Conservation (phyloP, 2,113 vertebrate species). For the Calypte anna region DNA sequence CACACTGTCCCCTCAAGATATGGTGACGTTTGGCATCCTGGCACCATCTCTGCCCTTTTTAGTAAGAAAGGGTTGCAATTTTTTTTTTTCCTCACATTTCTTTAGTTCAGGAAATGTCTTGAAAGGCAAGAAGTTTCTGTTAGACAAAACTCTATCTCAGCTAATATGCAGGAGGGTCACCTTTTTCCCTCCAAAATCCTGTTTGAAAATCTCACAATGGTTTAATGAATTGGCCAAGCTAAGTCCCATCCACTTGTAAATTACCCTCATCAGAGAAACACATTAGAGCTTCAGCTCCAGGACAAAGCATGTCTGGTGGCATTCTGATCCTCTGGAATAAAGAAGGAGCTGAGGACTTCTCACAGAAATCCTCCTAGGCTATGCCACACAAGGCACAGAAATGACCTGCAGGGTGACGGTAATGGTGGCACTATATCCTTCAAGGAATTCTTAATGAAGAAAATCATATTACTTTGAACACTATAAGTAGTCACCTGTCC, state of each 20-base stretch:
- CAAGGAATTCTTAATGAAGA: background rate
- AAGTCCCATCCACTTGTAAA: fast-evolving
- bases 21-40: background rate
- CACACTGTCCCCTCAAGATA: background rate
- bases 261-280: background rate
- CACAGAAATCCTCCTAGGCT: background rate
- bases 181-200: background rate
- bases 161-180: background rate
- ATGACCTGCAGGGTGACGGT: background rate
- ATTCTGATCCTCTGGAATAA: background rate
- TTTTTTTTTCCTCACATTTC: background rate
- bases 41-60: background rate
- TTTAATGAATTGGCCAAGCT: background rate
- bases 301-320: background rate
- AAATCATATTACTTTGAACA: background rate
- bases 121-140: background rate
- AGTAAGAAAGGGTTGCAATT: background rate
- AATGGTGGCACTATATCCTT: background rate
- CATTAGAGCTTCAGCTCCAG: background rate
- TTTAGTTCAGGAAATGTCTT: background rate
- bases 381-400: background rate
- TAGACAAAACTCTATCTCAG: background rate
- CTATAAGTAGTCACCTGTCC: background rate
- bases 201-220: background rate
- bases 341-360: background rate